Base-by-base conservation (phyloP, 2,797 vertebrate genomes). In the Myotis pilosus region DNA sequence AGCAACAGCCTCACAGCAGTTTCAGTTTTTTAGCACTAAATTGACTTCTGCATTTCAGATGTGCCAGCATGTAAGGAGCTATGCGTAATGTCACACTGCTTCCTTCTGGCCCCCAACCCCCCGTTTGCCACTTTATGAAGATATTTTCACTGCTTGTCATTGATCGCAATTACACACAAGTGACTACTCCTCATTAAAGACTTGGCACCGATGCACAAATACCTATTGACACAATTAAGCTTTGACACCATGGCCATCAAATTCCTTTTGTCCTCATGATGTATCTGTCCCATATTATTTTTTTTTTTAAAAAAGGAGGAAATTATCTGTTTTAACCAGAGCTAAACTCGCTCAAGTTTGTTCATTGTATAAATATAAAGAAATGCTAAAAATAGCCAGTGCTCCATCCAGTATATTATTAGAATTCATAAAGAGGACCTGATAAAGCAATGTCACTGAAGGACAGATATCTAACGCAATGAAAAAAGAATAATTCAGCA, bases 151-250 rank as follows among this genome's bases (percentile, higher is more conserved):
- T 89, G 94, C 93, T 95, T 93, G 80, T 94, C 97, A 96, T 84
- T 92, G 96, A 92, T 95, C 95, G 79, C 93, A 95, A 97, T 95
- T 96, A 95, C 69, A 96, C 95, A 96, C 95, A 96, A 97, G 87
- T 95, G 95, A 96, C 82, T 96, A 93, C 75, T 97, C 90, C 95
- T 96, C 96, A 96, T 97, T 96, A 96, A 96, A 95, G 96, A 87
- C 93, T 95, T 96, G 97, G 96, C 97, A 96, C 94, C 84, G 88
- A 96, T 53, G 95, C 93, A 96, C 97, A 97, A 96, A 97, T 94
- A 94, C 97, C 96, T 96, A 97, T 96, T 97, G 97, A 96, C 95
- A 97, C 94, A 96, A 97, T 97, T 96, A 97, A 97, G 96, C 92
- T 96, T 94, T 96, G 96, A 97, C 96, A 94, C 92, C 15, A 41